Evolutionary conservation across 2,797 vertebrate genomes (phyloP), one percentile per base, ranked within the genome.

Genomic region (Trachurus trachurus): DNA sequence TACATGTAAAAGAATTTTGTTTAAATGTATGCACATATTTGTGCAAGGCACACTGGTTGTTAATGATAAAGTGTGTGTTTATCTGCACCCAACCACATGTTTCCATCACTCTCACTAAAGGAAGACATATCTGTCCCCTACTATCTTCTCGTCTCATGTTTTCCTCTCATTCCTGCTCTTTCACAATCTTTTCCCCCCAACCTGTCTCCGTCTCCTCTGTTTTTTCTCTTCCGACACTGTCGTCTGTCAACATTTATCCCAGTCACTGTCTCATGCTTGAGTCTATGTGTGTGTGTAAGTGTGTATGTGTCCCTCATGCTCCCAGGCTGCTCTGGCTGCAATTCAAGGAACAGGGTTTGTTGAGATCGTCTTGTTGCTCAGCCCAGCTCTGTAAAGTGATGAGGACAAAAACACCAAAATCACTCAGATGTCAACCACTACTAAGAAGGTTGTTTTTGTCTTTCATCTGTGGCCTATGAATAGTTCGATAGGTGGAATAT

Each of bases 231-330:
- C 64, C 17, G 16, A 39, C 64, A 31, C 66, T 12, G 63, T 60
- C 16, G 7, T 60, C 58, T 62, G 49, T 71, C 69, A 59, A 19
- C 54, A 66, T 82, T 74, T 52, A 60, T 83, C 66, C 60, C 21
- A n/a, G 29, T 31, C 21, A 19, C 31, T 31, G 31, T 54, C 53
- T 29, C 21, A 37, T 2, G 19, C 6, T 49, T 45, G 13, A 47
- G 37, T 53, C 10, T 62, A 3, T 45, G 60, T 37, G 34, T 53
- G 31, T 37, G 40, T 42, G 5, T 45, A 56, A 22, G 34, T 54
- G 22, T 37, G 5, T 45, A 56, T 39, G 34, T 54, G 31, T 65
- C 31, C 16, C 1, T n/a, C 2, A 17, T 37, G 37, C 37, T 63
- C 22, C 39, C 26, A 59, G 64, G 31, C 19, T 16, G 6, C 31